Conservation (phyloP, 23 tunicate species). For the Halocynthia aurantium region DNA sequence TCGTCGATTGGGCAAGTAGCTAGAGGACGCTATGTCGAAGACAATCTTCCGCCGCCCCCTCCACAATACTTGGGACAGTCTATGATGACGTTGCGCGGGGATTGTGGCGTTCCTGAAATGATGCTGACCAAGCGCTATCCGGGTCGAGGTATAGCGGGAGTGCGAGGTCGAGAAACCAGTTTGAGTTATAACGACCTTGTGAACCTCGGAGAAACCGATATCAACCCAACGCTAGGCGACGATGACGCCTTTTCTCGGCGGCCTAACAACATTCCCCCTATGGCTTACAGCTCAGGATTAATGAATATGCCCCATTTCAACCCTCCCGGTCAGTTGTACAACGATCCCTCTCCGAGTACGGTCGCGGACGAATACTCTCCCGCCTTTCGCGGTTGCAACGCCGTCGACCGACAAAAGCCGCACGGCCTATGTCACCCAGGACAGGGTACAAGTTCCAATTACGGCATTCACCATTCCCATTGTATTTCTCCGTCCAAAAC, state of each 20-base stretch:
- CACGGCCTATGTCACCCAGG: not conserved
- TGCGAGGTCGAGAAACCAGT: conserved; percentile 42
- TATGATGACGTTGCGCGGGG: conserved; percentile 23
- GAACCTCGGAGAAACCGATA: conserved; percentile 4
- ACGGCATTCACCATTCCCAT: not conserved
- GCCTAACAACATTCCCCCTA: not conserved
- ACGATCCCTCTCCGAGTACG: not conserved
- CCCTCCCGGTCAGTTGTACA: not conserved
- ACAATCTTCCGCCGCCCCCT: conserved; percentile 40
- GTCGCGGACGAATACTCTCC: conserved; percentile 13
- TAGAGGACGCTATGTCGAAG: not conserved
- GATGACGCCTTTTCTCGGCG: not conserved
- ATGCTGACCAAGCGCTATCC: not conserved
- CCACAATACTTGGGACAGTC: conserved; percentile 35
- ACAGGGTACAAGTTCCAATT: not conserved
- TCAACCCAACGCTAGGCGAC: conserved; percentile 8
- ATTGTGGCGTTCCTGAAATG: conserved; percentile 8
- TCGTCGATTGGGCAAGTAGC: too few species aligned
- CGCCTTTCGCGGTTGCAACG: conserved; percentile 3
- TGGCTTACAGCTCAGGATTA: conserved; percentile 18
- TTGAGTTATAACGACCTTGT: conserved; percentile 78
- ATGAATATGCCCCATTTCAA: conserved; percentile 29
- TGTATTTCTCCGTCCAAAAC: conserved; percentile 11
- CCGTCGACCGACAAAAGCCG: conserved; percentile 2
- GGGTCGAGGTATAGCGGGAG: not conserved